Evolutionary conservation across 2,888 invertebrate species (phyloP), one percentile per base, ranked within the genome.

Genomic region (Tromatobia lineatoria): DNA sequence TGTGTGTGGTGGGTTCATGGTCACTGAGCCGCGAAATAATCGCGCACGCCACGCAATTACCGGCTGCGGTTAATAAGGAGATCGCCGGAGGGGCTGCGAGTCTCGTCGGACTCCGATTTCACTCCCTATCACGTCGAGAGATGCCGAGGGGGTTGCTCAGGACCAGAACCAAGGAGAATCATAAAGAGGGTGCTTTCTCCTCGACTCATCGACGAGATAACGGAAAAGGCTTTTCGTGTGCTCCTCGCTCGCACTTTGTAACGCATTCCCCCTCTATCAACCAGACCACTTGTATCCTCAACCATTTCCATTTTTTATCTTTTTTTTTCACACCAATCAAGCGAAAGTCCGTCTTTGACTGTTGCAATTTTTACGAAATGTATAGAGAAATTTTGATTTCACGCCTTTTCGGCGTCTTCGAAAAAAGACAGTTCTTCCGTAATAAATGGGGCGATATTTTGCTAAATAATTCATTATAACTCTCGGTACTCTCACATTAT

Each of bases 11-110:
- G 42, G 38, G 38, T 79, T 67, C 89, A 89, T 87, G 89, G 86
- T 87, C 91, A 92, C 87, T 90, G 92, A 91, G 89, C 91, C 92
- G 92, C 91, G 87, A 89, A 88, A 90, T 93, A 93, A 93, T 93
- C 91, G 87, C 85, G 85, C 82, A 86, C 90, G 87, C 85, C 88
- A 89, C 87, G 92, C 93, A 93, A 93, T 93, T 93, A 93, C 90
- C 92, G 92, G 89, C 90, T 92, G 93, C 90, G 93, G 93, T 93
- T 93, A 93, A 93, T 93, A 93, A 93, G 93, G 91, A 93, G 93
- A 93, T 93, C 92, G 91, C 84, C 88, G 83, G 87, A 87, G 88
- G 89, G 90, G 88, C 18, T 54, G 70, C 45, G 71, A 57, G 38
- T 42, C 13, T 13, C 23, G 50, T 50, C 50, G 20, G 45, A 25